These are phyloP conservation scores for Otolemur garnettii DNA, from an alignment of 2,113 vertebrate species.

Conservation along the genomic window DNA sequence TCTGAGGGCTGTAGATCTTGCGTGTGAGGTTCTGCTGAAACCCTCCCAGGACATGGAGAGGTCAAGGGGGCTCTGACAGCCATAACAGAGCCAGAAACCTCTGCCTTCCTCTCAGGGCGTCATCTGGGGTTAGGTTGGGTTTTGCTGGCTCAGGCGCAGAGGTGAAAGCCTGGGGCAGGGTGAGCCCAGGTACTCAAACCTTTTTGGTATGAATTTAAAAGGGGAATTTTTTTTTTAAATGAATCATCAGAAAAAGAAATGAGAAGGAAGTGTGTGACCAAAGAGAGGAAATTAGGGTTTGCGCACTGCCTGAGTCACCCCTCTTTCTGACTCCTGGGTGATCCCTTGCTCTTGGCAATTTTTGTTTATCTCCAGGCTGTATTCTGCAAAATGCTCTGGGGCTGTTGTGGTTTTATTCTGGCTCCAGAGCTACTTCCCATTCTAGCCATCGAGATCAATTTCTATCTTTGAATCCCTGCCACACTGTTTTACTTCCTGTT, in stretches of 20 bases:
- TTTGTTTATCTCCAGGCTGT: constrained; percentile 45
- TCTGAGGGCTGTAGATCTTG: too few species aligned
- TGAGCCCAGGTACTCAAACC: constrained; percentile 25
- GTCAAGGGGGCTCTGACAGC: not conserved
- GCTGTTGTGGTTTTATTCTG: not conserved
- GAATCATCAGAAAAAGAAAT: constrained; percentile 83
- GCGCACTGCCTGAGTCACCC: constrained; percentile 62
- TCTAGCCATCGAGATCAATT: not conserved
- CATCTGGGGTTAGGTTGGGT: constrained; percentile 37
- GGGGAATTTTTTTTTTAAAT: constrained; percentile 60
- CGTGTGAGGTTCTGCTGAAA: not conserved
- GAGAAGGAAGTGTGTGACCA: constrained; percentile 81
- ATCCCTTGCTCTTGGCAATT: constrained; percentile 48
- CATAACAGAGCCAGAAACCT: not conserved
- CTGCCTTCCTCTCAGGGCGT: not conserved
- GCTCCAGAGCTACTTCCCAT: not conserved
- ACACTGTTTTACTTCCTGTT: not conserved
- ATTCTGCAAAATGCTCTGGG: not conserved
- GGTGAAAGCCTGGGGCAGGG: constrained; percentile 47
- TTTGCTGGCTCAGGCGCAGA: constrained; percentile 59
- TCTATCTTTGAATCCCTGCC: not conserved
- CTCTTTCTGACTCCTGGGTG: constrained; percentile 58
- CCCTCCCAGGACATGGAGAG: not conserved
- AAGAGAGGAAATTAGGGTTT: constrained; percentile 82
- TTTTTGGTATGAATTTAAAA: constrained; percentile 70